Evolutionary conservation across 2,113 vertebrate species (phyloP).

Genomic region (Otolemur garnettii): DNA sequence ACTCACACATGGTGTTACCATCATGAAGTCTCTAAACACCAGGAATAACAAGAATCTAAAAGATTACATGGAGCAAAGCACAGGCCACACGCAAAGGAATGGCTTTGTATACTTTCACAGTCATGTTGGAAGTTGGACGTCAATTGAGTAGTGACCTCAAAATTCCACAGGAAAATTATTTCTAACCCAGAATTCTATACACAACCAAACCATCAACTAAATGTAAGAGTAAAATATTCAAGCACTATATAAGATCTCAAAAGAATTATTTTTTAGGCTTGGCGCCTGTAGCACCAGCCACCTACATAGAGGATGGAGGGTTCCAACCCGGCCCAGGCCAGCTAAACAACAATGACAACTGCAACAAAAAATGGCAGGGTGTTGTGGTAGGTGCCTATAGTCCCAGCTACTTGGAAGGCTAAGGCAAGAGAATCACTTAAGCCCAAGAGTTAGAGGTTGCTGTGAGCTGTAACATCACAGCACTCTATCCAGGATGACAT

Average conservation of each 20-base stretch:
- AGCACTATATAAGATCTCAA: neutral
- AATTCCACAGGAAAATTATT: neutral
- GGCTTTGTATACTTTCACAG: neutral
- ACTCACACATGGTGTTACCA: fast-evolving
- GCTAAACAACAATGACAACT: too few relatives aligned
- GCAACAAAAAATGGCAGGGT: too few relatives aligned
- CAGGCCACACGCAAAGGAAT: neutral
- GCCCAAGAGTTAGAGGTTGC: too few relatives aligned
- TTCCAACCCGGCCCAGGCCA: too few relatives aligned
- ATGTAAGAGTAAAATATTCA: neutral
- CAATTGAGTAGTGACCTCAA: neutral
- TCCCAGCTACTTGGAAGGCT: too few relatives aligned
- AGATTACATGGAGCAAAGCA: too few relatives aligned
- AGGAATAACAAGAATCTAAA: neutral
- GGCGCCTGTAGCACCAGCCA: too few relatives aligned
- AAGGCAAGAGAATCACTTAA: too few relatives aligned
- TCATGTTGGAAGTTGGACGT: fast-evolving
- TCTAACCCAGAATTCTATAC: neutral
- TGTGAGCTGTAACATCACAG: too few relatives aligned
- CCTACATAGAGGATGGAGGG: too few relatives aligned
- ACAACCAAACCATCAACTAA: neutral
- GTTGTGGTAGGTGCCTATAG: too few relatives aligned
- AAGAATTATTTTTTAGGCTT: neutral
- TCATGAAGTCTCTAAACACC: neutral
- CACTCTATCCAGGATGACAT: too few relatives aligned